Evolutionary conservation across 2,113 vertebrate species (phyloP).

Genomic region (Zosterops hypoxanthus): DNA sequence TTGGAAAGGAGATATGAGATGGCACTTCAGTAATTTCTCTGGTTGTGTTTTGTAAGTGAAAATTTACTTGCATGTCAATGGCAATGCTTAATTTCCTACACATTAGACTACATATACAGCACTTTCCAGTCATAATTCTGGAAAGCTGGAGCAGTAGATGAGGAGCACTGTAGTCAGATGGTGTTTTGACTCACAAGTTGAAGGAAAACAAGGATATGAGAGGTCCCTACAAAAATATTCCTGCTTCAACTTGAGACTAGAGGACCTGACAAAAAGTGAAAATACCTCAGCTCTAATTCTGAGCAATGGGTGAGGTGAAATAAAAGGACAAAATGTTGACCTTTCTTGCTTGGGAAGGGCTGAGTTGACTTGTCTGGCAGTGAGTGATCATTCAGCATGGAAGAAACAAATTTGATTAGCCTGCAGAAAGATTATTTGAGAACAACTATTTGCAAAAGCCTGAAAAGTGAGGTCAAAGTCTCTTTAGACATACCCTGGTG

Average conservation of each 20-base stretch:
- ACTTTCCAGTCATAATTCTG: not conserved
- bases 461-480: not conserved
- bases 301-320: not conserved
- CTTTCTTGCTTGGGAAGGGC: not conserved
- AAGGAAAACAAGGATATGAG: not conserved
- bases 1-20: not conserved
- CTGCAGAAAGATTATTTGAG: slow-evolving; percentile 5
- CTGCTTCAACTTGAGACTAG: not conserved
- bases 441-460: not conserved
- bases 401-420: not conserved
- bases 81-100: not conserved
- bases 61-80: not conserved
- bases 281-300: not conserved
- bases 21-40: not conserved
- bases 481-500: not conserved
- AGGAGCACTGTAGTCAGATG: not conserved
- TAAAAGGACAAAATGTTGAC: not conserved
- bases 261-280: not conserved
- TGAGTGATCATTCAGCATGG: not conserved
- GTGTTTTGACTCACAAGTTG: not conserved
- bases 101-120: not conserved
- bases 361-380: not conserved
- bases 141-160: not conserved
- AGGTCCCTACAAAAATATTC: not conserved
- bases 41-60: not conserved